phyloP scores from a whole-genome alignment of 2,797 vertebrate species.

The Botia kubotai region DNA sequence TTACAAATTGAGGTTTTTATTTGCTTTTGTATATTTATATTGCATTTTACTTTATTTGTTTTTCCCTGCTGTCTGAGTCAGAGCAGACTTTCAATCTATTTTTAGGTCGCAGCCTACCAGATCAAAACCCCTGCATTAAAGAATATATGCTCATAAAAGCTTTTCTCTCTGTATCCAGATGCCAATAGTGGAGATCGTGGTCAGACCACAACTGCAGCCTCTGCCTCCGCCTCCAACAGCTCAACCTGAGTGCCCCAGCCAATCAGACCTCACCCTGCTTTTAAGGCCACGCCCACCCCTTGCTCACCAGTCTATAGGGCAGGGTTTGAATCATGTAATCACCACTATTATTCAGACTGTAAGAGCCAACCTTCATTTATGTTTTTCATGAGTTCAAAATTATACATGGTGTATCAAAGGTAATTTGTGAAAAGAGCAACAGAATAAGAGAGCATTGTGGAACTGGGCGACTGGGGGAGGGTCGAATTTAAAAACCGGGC shows the following conservation, averaged over 20 bases:
- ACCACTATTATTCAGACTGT: slow-evolving; percentile 40
- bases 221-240: slow-evolving; percentile 96
- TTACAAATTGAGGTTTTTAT: no score
- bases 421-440: background rate
- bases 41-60: background rate
- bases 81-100: background rate
- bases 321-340: slow-evolving; percentile 59
- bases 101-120: no score
- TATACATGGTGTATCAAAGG: background rate
- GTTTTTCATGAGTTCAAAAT: slow-evolving; percentile 27
- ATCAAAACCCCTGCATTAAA: background rate
- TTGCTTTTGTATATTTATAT: no score
- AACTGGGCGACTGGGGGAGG: background rate
- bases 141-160: background rate
- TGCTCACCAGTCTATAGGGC: slow-evolving; percentile 68
- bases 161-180: slow-evolving; percentile 76
- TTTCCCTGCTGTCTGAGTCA: background rate
- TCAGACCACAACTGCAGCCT: slow-evolving; percentile 93
- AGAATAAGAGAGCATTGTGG: slow-evolving; percentile 27
- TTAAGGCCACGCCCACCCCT: slow-evolving; percentile 76
- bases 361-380: slow-evolving; percentile 64
- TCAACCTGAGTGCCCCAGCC: slow-evolving; percentile 89
- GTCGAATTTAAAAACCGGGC: slow-evolving; percentile 30
- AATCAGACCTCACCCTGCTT: slow-evolving; percentile 80
- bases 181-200: slow-evolving; percentile 93